Conservation (phyloP, 2,113 vertebrate genomes). For the Gorsachius goisagi region DNA sequence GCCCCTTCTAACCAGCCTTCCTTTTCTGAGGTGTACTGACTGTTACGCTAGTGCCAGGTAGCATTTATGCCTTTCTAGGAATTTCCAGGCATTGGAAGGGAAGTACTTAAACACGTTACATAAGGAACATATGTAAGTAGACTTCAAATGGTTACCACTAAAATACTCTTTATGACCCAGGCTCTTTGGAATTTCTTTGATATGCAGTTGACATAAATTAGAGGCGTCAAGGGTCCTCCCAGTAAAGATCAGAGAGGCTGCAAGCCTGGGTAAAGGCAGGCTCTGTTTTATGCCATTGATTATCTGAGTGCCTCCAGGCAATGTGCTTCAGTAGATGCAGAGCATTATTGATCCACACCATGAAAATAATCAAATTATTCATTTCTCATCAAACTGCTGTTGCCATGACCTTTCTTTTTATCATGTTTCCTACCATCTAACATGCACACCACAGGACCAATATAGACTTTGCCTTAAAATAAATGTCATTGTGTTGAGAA, state of each 20-base stretch:
- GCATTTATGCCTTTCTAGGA: background rate
- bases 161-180: slow-evolving; percentile 75
- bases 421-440: slow-evolving; percentile 29
- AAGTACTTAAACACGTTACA: slow-evolving; percentile 19
- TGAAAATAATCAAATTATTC: slow-evolving; percentile 88
- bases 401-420: slow-evolving; percentile 65
- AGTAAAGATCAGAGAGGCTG: slow-evolving; percentile 82
- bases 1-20: background rate
- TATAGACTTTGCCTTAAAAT: slow-evolving; percentile 47
- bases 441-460: slow-evolving; percentile 32
- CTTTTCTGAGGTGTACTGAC: background rate
- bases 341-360: slow-evolving; percentile 84
- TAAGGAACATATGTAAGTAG: slow-evolving; percentile 65
- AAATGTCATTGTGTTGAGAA: slow-evolving; percentile 49
- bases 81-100: background rate
- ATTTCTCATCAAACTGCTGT: slow-evolving; percentile 77
- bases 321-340: slow-evolving; percentile 65
- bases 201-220: slow-evolving; percentile 88
- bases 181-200: slow-evolving; percentile 86
- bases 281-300: slow-evolving; percentile 84
- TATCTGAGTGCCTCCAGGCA: slow-evolving; percentile 80
- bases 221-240: slow-evolving; percentile 79
- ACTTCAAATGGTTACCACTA: slow-evolving; percentile 73
- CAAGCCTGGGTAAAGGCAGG: slow-evolving; percentile 63
- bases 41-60: background rate